These are phyloP conservation scores for Ispidina lecontei DNA, from an alignment of 2,797 vertebrate genomes.

Conservation along the genomic window DNA sequence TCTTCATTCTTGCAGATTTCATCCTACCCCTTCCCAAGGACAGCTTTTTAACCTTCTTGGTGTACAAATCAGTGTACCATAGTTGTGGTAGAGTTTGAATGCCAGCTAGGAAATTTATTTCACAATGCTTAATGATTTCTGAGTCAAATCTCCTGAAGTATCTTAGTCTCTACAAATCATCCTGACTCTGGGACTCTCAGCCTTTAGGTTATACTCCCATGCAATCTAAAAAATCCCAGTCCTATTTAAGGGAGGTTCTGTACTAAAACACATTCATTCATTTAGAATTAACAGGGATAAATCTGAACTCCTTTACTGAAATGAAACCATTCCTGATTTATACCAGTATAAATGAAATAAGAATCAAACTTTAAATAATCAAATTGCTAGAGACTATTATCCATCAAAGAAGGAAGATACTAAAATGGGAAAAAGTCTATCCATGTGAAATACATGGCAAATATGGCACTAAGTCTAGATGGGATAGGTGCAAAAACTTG, in stretches of 20 bases:
- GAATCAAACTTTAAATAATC: background rate
- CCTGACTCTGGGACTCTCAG: background rate
- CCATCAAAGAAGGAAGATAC: background rate
- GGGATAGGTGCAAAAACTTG: background rate
- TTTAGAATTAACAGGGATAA: background rate
- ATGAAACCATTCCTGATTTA: background rate
- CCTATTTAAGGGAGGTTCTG: background rate
- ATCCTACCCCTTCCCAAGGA: background rate
- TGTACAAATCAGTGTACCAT: background rate
- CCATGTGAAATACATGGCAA: background rate
- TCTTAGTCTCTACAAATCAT: conserved; percentile 6
- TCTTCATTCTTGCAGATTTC: background rate
- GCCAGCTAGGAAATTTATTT: conserved; percentile 24
- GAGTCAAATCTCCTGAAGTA: conserved; percentile 28
- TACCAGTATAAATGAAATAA: background rate
- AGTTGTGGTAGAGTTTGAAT: background rate
- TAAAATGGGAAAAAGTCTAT: background rate
- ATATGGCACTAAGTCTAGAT: background rate
- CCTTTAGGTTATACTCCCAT: background rate
- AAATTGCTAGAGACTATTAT: background rate
- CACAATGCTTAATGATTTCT: conserved; percentile 35
- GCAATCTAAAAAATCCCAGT: background rate
- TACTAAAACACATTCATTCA: background rate
- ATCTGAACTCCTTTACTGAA: background rate
- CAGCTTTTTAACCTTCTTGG: background rate